A percentile compares a stretch with the other conserved stretches of the same genome.
phyloP scores from a whole-genome alignment of 1,140 invertebrate species.

The Stenopsyche tienmushanensis region DNA sequence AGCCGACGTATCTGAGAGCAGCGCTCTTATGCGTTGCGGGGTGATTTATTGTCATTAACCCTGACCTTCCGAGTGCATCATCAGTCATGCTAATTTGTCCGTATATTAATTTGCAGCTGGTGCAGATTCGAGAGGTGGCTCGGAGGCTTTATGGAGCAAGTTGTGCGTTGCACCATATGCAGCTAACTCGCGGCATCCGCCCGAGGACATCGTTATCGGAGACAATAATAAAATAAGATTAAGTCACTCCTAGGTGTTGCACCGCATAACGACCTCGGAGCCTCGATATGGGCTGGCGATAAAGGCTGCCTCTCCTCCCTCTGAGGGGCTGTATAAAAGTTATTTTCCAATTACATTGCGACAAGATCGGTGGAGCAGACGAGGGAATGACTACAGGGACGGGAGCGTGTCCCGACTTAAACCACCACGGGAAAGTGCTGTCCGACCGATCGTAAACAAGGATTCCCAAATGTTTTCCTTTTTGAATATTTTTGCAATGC shows the following conservation, averaged over 20 bases:
- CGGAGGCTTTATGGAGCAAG: no score
- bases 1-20: no score
- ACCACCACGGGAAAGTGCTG: background rate
- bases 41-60: no score
- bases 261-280: slow-evolving; percentile 2
- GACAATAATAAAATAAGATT: slow-evolving; percentile 10
- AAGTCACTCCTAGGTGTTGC: background rate
- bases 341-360: slow-evolving; percentile 23
- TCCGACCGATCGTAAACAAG: background rate
- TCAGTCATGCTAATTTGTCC: no score
- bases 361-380: background rate
- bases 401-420: background rate
- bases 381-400: background rate
- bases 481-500: no score
- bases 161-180: background rate
- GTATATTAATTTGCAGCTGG: no score
- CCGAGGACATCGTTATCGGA: background rate
- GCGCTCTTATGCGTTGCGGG: no score
- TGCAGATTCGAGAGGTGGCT: no score
- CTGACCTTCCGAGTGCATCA: no score
- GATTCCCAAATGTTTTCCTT: no score
- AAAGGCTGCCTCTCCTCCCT: background rate
- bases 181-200: background rate
- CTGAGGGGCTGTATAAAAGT: slow-evolving; percentile 16
- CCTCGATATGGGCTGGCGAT: background rate